Conservation (phyloP, 2,888 invertebrate species). For the Epistrophella euchroma region DNA sequence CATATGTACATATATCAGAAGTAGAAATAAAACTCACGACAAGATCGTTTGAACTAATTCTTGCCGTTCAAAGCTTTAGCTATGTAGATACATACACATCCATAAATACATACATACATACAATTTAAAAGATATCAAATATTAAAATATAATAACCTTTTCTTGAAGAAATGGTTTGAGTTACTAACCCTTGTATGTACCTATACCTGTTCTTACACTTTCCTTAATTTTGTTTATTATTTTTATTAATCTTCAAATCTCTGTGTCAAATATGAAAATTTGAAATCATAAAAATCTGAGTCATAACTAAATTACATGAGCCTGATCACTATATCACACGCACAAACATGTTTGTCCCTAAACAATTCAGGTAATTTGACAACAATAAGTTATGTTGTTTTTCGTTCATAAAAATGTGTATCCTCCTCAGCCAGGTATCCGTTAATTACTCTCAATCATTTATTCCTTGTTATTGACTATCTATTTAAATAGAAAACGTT, state of each 20-base stretch:
- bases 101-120: too few species aligned
- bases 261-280: neutral
- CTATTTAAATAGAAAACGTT: conserved; percentile 36
- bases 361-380: neutral
- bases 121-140: too few species aligned
- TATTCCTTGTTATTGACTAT: neutral
- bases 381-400: neutral
- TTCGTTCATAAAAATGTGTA: neutral
- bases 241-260: neutral
- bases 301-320: conserved; percentile 10
- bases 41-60: too few species aligned
- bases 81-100: too few species aligned
- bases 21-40: too few species aligned
- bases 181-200: too few species aligned
- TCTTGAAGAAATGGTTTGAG: neutral
- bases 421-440: conserved; percentile 12
- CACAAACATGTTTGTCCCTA: conserved; percentile 2
- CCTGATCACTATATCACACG: neutral
- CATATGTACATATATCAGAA: too few species aligned
- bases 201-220: neutral
- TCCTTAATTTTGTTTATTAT: neutral
- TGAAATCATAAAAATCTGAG: conserved; percentile 20
- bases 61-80: too few species aligned
- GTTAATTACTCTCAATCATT: neutral
- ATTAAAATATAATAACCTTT: neutral